Evolutionary conservation across 2,113 vertebrate species (phyloP).

Genomic region (Hippocampus barbouri): DNA sequence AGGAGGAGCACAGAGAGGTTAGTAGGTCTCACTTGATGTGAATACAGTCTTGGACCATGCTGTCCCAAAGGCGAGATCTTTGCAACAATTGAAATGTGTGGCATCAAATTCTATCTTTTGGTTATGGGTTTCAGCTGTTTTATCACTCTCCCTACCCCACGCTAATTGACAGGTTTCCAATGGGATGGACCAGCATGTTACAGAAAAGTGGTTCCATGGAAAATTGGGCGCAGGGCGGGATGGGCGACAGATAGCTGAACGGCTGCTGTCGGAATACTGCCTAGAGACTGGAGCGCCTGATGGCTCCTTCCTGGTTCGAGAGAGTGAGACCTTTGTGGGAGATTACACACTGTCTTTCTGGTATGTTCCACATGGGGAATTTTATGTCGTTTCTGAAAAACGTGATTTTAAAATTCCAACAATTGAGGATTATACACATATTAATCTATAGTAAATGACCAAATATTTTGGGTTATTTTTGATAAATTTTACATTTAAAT

Average conservation of each 20-base stretch:
- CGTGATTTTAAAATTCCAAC: not conserved
- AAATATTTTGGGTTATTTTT: not conserved
- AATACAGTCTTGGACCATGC: not conserved
- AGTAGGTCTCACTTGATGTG: constrained; percentile 31
- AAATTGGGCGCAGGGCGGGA: constrained; percentile 91
- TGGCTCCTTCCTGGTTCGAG: constrained; percentile 93
- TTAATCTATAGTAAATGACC: not conserved
- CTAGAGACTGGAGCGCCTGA: constrained; percentile 90
- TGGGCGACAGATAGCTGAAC: constrained; percentile 93
- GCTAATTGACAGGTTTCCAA: constrained; percentile 72
- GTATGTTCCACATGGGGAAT: constrained; percentile 58
- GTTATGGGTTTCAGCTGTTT: not conserved
- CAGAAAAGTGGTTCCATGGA: constrained; percentile 96
- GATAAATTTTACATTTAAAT: not conserved
- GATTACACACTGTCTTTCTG: constrained; percentile 99
- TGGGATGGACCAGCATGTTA: constrained; percentile 89
- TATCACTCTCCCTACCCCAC: not conserved
- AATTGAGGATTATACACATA: not conserved
- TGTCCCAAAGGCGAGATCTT: not conserved
- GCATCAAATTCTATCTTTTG: not conserved
- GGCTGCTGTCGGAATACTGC: constrained; percentile 91
- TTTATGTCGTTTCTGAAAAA: not conserved
- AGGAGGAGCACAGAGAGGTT: constrained; percentile 96
- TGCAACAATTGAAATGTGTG: not conserved
- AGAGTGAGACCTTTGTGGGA: constrained; percentile 96